phyloP scores from a whole-genome alignment of 2,888 invertebrate genomes.

The Drosophila bunnanda region DNA sequence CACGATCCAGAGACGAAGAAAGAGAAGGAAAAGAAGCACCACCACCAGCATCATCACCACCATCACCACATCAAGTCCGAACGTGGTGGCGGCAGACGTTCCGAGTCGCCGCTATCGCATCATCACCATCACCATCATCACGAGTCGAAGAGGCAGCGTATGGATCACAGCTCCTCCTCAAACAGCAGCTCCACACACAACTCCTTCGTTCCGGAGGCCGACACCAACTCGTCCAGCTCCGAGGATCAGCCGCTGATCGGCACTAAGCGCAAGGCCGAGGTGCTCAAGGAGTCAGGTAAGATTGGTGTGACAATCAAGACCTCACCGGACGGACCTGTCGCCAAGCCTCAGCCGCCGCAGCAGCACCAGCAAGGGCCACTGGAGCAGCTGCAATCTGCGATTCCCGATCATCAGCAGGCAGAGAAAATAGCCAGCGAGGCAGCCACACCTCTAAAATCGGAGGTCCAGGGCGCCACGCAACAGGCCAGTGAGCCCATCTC shows the following conservation, averaged over 20 bases:
- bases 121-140: slow-evolving; percentile 69
- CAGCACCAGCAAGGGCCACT: slow-evolving; percentile 84
- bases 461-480: slow-evolving; percentile 66
- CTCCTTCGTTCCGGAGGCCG: slow-evolving; percentile 85
- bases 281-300: slow-evolving; percentile 94
- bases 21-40: slow-evolving; percentile 80
- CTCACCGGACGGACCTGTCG: slow-evolving; percentile 84
- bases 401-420: slow-evolving; percentile 72
- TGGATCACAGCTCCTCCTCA: slow-evolving; percentile 66
- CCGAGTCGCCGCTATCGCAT: slow-evolving; percentile 79
- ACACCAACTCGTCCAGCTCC: slow-evolving; percentile 86
- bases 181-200: slow-evolving; percentile 63
- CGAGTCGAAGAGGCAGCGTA: slow-evolving; percentile 69
- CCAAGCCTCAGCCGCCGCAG: slow-evolving; percentile 81
- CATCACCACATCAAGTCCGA: slow-evolving; percentile 76
- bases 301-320: slow-evolving; percentile 96
- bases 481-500: slow-evolving; percentile 78
- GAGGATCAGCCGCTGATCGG: slow-evolving; percentile 88
- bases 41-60: slow-evolving; percentile 70
- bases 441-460: slow-evolving; percentile 81
- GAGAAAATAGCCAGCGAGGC: slow-evolving; percentile 78
- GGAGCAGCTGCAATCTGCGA: slow-evolving; percentile 60
- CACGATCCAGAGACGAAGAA: slow-evolving; percentile 80
- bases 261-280: slow-evolving; percentile 94
- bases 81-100: slow-evolving; percentile 82